Evolutionary conservation across 2,797 vertebrate species (phyloP), one percentile per base, ranked within the genome.

Genomic region (Gadopsis marmoratus): DNA sequence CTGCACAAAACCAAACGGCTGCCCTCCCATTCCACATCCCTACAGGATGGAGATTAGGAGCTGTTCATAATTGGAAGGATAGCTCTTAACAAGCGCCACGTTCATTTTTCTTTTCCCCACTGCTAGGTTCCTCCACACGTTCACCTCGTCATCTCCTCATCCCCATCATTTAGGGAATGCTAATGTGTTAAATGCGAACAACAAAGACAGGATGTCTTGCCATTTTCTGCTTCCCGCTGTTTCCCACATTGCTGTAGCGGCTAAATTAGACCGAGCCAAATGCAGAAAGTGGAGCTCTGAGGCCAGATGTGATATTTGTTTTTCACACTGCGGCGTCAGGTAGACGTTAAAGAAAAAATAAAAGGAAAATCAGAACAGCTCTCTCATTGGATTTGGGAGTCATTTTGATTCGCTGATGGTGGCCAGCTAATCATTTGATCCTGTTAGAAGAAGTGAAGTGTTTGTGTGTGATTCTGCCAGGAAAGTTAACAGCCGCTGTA

Each of bases 351-450:
- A 60, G 71, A 82, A 60, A 50, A 70, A 68, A 86, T 66, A 60
- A 74, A 76, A 75, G 41, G 70, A 89, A 86, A 88, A 91, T 91
- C 85, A 75, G 91, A 94, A 93, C 86, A 68, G 89, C 83, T 82
- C 84, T 79, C 83, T 88, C 74, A 78, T 92, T 93, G 91, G 92
- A 94, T 94, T 93, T 92, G 81, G 84, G 83, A 87, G 87, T 92
- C 79, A 84, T 92, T 95, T 88, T 89, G 94, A 94, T 93, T 94
- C 88, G 87, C 92, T 90, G 92, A 93, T 91, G 91, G 92, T 90
- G 91, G 89, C 90, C 83, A 81, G 85, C 93, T 96, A 95, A 96
- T 95, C 94, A 94, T 95, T 94, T 95, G 94, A 95, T 95, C 94
- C 93, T 90, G 90, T 95, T 94, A 94, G 91, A 82, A 84, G 71